These are phyloP conservation scores for Platypus cylindrus DNA, from an alignment of 2,888 invertebrate species.

Conservation along the genomic window DNA sequence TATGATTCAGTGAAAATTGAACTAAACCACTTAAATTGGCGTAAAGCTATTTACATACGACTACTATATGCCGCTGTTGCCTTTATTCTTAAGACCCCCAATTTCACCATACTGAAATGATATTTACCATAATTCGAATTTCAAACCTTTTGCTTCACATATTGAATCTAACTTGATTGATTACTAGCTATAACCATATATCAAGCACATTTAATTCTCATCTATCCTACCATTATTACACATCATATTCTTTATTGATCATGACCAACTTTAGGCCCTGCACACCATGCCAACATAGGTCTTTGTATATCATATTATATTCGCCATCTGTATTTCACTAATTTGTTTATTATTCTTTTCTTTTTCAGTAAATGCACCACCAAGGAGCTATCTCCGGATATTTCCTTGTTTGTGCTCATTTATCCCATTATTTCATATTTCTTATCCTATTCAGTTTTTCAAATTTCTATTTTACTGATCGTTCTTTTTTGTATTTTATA, in stretches of 20 bases:
- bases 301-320: not conserved
- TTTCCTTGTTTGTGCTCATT: conserved; percentile 20
- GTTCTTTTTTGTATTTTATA: no score
- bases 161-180: no score
- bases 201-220: no score
- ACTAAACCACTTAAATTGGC: not conserved
- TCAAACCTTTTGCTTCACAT: no score
- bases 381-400: conserved; percentile 16
- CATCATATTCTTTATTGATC: not conserved
- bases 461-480: conserved; percentile 13
- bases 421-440: conserved; percentile 22
- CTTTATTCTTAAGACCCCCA: no score
- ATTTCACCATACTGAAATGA: no score
- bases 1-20: not conserved
- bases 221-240: not conserved
- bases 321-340: not conserved
- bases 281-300: not conserved
- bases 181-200: no score
- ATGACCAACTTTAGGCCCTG: no score
- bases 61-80: no score
- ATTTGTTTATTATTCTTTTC: not conserved
- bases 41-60: no score
- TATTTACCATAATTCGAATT: no score
- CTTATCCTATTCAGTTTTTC: conserved; percentile 17
- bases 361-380: conserved; percentile 13